Conservation (phyloP, 2,797 vertebrate genomes). For the Gymnoscopelus microlampas region DNA sequence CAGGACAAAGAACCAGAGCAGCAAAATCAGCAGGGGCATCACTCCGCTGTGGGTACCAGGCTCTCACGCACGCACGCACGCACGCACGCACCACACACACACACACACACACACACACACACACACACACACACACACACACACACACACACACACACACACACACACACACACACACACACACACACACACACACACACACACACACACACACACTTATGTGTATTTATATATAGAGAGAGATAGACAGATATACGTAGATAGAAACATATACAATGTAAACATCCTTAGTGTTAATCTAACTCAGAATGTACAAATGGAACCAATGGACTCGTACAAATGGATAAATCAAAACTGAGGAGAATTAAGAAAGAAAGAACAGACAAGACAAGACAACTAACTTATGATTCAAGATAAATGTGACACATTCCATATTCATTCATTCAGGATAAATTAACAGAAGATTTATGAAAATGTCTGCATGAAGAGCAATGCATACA, state of each 20-base stretch:
- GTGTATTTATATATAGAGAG: too few relatives aligned
- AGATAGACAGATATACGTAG: too few relatives aligned
- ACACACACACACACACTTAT: neutral
- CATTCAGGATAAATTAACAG: slow-evolving; percentile 32
- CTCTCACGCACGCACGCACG: slow-evolving; percentile 51
- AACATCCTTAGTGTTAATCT: too few relatives aligned
- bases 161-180: slow-evolving; percentile 5
- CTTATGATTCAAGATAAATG: slow-evolving; percentile 46
- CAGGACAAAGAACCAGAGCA: slow-evolving; percentile 84
- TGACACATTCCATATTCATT: slow-evolving; percentile 27
- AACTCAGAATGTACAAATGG: too few relatives aligned
- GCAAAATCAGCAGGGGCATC: slow-evolving; percentile 81
- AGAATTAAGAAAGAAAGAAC: too few relatives aligned
- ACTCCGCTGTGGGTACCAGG: slow-evolving; percentile 70
- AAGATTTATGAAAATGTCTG: slow-evolving; percentile 9
- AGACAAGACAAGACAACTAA: slow-evolving; percentile 15
- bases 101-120: slow-evolving; percentile 4
- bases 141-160: slow-evolving; percentile 44
- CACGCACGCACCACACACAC: slow-evolving; percentile 39
- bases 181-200: slow-evolving; percentile 11
- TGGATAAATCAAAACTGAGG: too few relatives aligned
- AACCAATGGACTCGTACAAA: too few relatives aligned
- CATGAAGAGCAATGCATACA: slow-evolving; percentile 15
- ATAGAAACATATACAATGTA: too few relatives aligned
- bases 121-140: slow-evolving; percentile 34